Percentiles rank a stretch among this genome's conserved stretches.
These are phyloP conservation scores for Eristalis arbustorum DNA, from an alignment of 2,888 invertebrate species.

Conservation along the genomic window DNA sequence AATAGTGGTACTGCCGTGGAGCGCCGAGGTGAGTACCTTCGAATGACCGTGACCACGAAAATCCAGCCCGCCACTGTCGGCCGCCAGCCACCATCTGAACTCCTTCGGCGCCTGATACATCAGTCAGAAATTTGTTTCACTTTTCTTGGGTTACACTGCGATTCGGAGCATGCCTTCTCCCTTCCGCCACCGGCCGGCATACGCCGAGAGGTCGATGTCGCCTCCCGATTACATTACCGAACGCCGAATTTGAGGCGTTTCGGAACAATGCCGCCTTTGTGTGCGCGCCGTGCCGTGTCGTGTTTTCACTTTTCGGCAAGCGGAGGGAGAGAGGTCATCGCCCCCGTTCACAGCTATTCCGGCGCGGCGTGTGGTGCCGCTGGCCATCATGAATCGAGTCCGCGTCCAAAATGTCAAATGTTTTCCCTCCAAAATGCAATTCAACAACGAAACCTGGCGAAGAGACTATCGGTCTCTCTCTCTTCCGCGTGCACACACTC, in stretches of 20 bases:
- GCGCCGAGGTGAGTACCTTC: constrained; percentile 6
- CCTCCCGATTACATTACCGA: constrained; percentile 9
- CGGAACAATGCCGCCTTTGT: constrained; percentile 3
- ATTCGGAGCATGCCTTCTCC: constrained; percentile 50
- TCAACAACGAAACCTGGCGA: background rate
- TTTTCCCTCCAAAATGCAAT: background rate
- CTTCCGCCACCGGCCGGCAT: constrained; percentile 21
- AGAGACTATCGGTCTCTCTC: background rate
- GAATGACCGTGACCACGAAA: constrained; percentile 46
- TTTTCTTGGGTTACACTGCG: constrained; percentile 73
- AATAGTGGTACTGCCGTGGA: background rate
- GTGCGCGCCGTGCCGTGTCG: background rate
- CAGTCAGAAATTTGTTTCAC: constrained; percentile 78
- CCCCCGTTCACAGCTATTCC: background rate
- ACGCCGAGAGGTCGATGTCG: background rate
- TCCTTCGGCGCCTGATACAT: constrained; percentile 71
- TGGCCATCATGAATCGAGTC: background rate
- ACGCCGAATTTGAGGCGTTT: constrained; percentile 46
- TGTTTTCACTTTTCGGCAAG: constrained; percentile 46
- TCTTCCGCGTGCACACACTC: background rate
- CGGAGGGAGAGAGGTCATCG: constrained; percentile 10
- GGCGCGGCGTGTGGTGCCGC: too few relatives aligned
- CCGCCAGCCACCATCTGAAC: constrained; percentile 12
- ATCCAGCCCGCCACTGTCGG: background rate
- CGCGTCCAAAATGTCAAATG: background rate